These are phyloP conservation scores for Drosophila simulans DNA, from an alignment of 1,140 invertebrate species.

Conservation along the genomic window DNA sequence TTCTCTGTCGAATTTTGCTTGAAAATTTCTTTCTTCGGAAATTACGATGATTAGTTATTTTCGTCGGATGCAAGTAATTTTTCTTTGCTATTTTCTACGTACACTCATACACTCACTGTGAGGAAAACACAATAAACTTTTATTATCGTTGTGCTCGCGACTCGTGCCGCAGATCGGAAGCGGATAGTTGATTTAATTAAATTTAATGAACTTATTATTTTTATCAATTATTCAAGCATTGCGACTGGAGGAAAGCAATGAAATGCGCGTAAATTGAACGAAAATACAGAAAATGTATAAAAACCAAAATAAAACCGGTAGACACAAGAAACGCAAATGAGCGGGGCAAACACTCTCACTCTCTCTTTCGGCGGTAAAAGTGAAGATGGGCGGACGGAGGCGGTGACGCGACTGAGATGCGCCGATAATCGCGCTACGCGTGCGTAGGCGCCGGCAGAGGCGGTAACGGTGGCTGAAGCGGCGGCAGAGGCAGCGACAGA, in stretches of 20 bases:
- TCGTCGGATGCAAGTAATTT: constrained; percentile 58
- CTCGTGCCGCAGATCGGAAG: constrained; percentile 74
- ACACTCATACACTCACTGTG: constrained; percentile 19
- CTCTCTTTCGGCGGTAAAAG: constrained; percentile 75
- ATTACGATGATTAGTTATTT: constrained; percentile 52
- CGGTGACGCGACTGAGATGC: constrained; percentile 34
- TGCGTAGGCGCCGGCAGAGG: constrained; percentile 53
- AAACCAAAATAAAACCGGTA: constrained; percentile 68
- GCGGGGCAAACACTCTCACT: constrained; percentile 77
- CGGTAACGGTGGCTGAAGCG: constrained; percentile 5
- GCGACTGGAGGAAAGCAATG: constrained; percentile 22
- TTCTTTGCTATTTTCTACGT: constrained; percentile 36
- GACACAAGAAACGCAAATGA: constrained; percentile 74
- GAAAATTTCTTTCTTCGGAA: constrained; percentile 26
- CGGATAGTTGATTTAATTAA: constrained; percentile 69
- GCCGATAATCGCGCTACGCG: constrained; percentile 38
- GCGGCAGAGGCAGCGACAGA: background rate
- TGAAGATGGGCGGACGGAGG: constrained; percentile 45
- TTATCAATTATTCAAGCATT: constrained; percentile 43
- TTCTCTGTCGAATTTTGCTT: constrained; percentile 41
- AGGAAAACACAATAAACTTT: constrained; percentile 53
- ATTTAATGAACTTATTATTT: constrained; percentile 76
- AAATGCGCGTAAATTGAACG: constrained; percentile 55
- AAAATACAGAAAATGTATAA: constrained; percentile 39
- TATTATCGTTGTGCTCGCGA: constrained; percentile 43